A percentile compares a stretch with the other conserved stretches of the same genome.
These are phyloP conservation scores for Rhabdomys dilectus DNA, from an alignment of 2,113 vertebrate genomes.

Conservation along the genomic window DNA sequence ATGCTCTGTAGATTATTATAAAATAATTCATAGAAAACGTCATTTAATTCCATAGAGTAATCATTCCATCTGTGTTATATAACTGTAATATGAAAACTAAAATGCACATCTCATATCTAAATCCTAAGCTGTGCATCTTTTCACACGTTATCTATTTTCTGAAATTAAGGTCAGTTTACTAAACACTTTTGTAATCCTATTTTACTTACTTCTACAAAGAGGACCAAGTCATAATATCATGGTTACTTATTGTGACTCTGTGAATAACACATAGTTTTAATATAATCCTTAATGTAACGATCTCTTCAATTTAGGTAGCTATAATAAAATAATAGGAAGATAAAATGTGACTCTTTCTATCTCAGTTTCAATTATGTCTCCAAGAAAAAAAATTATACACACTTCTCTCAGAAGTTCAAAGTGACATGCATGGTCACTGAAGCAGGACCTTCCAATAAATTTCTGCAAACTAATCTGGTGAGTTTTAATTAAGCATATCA, in stretches of 20 bases:
- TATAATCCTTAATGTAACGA: not conserved
- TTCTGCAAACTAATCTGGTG: not conserved
- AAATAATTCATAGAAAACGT: not conserved
- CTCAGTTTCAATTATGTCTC: not conserved
- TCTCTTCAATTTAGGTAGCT: not conserved
- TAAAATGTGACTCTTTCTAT: slow-evolving; percentile 16
- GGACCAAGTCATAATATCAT: not conserved
- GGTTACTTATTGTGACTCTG: not conserved
- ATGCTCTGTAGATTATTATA: not conserved
- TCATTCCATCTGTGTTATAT: not conserved
- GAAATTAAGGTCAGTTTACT: not conserved
- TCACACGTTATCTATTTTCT: not conserved
- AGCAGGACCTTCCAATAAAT: not conserved
- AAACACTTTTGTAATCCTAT: not conserved
- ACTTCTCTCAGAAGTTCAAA: slow-evolving; percentile 5
- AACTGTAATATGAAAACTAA: not conserved
- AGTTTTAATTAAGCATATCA: not conserved
- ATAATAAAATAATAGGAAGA: not conserved
- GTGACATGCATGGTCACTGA: not conserved
- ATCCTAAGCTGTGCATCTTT: not conserved
- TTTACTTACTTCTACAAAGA: not conserved
- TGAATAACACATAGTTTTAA: not conserved
- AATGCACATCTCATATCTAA: not conserved
- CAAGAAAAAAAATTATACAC: not conserved
- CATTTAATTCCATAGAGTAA: slow-evolving; percentile 14